Percentiles rank a stretch among this genome's conserved stretches.
These are phyloP conservation scores for Neotoxoptera formosana DNA, from an alignment of 1,140 invertebrate genomes.

Conservation along the genomic window DNA sequence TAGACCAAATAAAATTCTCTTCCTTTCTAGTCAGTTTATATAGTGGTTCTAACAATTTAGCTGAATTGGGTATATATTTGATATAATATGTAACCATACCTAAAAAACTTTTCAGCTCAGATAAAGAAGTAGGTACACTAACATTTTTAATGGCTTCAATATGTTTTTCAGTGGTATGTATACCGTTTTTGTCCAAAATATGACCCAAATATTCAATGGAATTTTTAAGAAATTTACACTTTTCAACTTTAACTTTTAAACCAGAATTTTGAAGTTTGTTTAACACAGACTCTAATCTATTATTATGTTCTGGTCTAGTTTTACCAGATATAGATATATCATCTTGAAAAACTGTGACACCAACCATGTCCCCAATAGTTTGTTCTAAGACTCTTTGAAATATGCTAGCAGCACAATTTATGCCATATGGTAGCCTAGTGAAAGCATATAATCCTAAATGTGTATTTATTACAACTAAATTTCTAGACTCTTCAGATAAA, in stretches of 20 bases:
- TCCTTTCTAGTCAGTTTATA: slow-evolving; percentile 58
- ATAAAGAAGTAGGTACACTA: slow-evolving; percentile 62
- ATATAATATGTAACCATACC: slow-evolving; percentile 63
- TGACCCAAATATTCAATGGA: slow-evolving; percentile 61
- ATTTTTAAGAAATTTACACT: slow-evolving; percentile 58
- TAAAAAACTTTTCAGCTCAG: slow-evolving; percentile 62
- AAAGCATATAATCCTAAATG: slow-evolving; percentile 53
- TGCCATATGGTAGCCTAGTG: slow-evolving; percentile 57
- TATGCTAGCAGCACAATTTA: slow-evolving; percentile 51
- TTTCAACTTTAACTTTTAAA: slow-evolving; percentile 59
- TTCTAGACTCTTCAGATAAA: slow-evolving; percentile 19
- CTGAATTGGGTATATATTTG: slow-evolving; percentile 61
- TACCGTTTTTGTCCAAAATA: slow-evolving; percentile 59
- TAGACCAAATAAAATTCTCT: slow-evolving; percentile 59
- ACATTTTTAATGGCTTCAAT: slow-evolving; percentile 62
- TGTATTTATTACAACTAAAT: slow-evolving; percentile 35
- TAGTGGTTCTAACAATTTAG: slow-evolving; percentile 58
- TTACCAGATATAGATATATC: slow-evolving; percentile 57
- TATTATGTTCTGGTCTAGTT: background rate
- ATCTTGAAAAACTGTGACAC: slow-evolving; percentile 53
- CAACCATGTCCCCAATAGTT: slow-evolving; percentile 38
- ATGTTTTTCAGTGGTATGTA: slow-evolving; percentile 63
- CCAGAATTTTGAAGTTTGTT: slow-evolving; percentile 36
- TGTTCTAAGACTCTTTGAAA: slow-evolving; percentile 57
- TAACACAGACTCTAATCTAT: background rate